phyloP scores from a whole-genome alignment of 1,140 invertebrate species.

The Cyclina sinensis region DNA sequence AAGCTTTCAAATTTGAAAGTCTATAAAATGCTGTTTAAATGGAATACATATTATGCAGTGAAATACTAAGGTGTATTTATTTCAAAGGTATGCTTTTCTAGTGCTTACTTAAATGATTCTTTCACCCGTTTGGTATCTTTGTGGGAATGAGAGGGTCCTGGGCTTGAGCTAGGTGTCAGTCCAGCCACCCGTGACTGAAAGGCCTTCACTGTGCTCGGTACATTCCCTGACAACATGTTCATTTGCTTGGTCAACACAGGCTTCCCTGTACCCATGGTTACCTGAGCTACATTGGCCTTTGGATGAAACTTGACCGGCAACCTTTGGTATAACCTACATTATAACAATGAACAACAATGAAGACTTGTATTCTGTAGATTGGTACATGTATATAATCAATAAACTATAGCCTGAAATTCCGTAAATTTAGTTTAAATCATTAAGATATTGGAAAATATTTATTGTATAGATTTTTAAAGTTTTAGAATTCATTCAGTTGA shows the following conservation, averaged over 20 bases:
- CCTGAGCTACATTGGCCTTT: slow-evolving; percentile 45
- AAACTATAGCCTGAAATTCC: too few relatives aligned
- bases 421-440: too few relatives aligned
- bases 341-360: neutral
- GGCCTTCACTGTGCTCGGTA: slow-evolving; percentile 71
- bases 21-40: too few relatives aligned
- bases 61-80: too few relatives aligned
- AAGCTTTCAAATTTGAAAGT: too few relatives aligned
- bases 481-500: too few relatives aligned
- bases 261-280: slow-evolving; percentile 19
- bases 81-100: too few relatives aligned
- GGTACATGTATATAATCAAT: too few relatives aligned
- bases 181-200: slow-evolving; percentile 64
- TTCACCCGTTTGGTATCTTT: slow-evolving; percentile 79
- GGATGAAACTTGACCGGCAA: slow-evolving; percentile 60
- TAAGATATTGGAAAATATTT: too few relatives aligned
- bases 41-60: too few relatives aligned
- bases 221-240: slow-evolving; percentile 53
- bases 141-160: slow-evolving; percentile 69
- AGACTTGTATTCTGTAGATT: too few relatives aligned
- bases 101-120: slow-evolving; percentile 85
- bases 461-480: too few relatives aligned
- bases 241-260: slow-evolving; percentile 37
- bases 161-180: slow-evolving; percentile 39
- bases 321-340: slow-evolving; percentile 41